Evolutionary conservation across 2,888 invertebrate genomes (phyloP), one percentile per base, ranked within the genome.

Genomic region (Clistopyga incitator): DNA sequence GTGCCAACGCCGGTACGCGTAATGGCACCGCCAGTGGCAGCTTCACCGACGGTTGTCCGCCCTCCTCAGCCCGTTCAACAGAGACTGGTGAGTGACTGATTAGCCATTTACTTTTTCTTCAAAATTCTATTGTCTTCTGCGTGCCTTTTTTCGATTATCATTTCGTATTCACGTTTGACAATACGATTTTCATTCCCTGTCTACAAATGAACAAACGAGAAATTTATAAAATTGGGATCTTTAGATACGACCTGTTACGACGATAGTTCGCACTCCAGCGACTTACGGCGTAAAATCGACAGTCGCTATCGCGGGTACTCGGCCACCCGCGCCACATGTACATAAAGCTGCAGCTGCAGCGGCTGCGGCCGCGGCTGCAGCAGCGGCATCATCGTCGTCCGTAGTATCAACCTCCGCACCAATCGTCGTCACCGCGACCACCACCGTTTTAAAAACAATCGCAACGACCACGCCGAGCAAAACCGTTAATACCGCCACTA

Each of bases 1-100:
- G 94, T 95, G 78, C 94, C 95, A 74, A 94, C 95, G 67, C 96
- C 95, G 92, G 95, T 96, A 86, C 94, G 96, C 88, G 94, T 96
- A 90, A 95, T 96, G 90, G 93, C 95, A 82, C 94, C 94, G 18
- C 86, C 91, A 83, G 91, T 93, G 84, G 91, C 93, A 79, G 90
- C 92, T 84, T 89, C 93, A 76, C 90, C 94, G 23, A 92, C 94
- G 23, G 93, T 94, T 23, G 94, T 94, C 50, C 92, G 95, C 83
- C 94, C 95, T 42, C 93, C 94, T 34, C 94, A 94, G 89, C 92
- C 94, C 20, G 92, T 95, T 72, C 95, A 95, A 88, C 95, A 95
- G 87, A 93, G 95, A 88, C 92, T 95, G 88, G 95, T 95, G 78
- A 89, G 82, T 71, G n/a, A n/a, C 6, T 3, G 38, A 15, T 15